Conservation (phyloP, 2,888 invertebrate species). For the Tipula unca region DNA sequence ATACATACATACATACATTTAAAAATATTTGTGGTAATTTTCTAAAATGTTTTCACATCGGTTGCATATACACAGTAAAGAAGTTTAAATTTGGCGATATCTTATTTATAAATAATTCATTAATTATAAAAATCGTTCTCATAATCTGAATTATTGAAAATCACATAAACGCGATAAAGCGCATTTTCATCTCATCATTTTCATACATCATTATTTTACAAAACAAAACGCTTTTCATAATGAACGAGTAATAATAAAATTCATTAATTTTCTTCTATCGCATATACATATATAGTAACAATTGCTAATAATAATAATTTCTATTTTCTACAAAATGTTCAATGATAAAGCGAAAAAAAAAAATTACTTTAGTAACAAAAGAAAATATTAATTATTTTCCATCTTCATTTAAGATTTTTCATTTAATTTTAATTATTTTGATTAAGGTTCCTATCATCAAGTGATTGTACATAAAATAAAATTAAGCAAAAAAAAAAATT, state of each 20-base stretch:
- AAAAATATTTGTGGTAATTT: too few species aligned
- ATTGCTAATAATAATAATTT: neutral
- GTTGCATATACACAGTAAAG: too few species aligned
- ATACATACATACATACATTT: too few species aligned
- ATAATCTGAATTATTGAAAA: neutral
- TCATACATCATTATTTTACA: neutral
- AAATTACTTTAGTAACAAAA: neutral
- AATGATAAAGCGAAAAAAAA: neutral
- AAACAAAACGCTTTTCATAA: neutral
- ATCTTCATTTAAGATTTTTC: neutral
- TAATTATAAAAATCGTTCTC: neutral
- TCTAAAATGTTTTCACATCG: too few species aligned
- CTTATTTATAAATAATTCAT: neutral
- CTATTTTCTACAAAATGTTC: neutral
- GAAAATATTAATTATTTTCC: neutral
- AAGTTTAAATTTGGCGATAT: too few species aligned
- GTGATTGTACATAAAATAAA: neutral
- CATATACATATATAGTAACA: neutral
- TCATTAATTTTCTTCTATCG: neutral
- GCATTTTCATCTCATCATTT: neutral
- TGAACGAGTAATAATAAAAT: neutral
- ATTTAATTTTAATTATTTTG: neutral
- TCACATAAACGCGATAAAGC: neutral
- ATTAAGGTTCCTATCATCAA: neutral
- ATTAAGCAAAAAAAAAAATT: neutral